phyloP scores from a whole-genome alignment of 1,140 invertebrate genomes.

The Drosophila tristis region DNA sequence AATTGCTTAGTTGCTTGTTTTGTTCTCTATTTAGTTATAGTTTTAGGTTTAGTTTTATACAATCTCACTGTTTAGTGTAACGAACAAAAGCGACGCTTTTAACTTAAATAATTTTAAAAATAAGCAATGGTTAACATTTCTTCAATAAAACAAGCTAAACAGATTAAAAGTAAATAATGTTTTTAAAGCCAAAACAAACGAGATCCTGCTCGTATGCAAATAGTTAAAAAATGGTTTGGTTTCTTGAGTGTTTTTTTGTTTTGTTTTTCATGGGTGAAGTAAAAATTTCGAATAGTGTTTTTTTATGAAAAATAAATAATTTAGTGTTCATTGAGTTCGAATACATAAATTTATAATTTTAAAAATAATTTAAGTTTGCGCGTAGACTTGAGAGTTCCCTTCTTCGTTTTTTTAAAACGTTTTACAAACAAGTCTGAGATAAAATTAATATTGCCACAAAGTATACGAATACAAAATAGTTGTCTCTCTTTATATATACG shows the following conservation, averaged over 20 bases:
- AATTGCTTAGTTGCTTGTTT: constrained; percentile 42
- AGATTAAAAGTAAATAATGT: constrained; percentile 69
- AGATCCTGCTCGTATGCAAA: constrained; percentile 83
- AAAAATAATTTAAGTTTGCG: constrained; percentile 78
- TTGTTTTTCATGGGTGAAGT: constrained; percentile 34
- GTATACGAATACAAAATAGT: constrained; percentile 60
- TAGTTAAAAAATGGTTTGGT: constrained; percentile 58
- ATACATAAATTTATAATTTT: constrained; percentile 55
- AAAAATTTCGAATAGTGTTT: constrained; percentile 61
- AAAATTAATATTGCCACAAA: constrained; percentile 69
- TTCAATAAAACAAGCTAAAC: constrained; percentile 71
- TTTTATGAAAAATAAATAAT: constrained; percentile 67
- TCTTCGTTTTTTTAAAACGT: constrained; percentile 39
- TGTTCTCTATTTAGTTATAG: background rate
- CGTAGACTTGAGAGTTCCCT: constrained; percentile 70
- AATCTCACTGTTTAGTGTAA: constrained; percentile 57
- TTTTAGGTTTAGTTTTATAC: constrained; percentile 44
- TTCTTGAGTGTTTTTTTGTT: constrained; percentile 9
- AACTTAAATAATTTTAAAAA: constrained; percentile 73
- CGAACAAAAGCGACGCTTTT: constrained; percentile 65
- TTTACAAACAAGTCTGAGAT: constrained; percentile 53
- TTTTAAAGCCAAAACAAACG: constrained; percentile 83
- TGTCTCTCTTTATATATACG: constrained; percentile 59
- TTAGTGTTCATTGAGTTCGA: constrained; percentile 58
- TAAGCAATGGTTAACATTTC: constrained; percentile 74